Conservation (phyloP, 2,797 vertebrate genomes). For the Eptatretus atami region DNA sequence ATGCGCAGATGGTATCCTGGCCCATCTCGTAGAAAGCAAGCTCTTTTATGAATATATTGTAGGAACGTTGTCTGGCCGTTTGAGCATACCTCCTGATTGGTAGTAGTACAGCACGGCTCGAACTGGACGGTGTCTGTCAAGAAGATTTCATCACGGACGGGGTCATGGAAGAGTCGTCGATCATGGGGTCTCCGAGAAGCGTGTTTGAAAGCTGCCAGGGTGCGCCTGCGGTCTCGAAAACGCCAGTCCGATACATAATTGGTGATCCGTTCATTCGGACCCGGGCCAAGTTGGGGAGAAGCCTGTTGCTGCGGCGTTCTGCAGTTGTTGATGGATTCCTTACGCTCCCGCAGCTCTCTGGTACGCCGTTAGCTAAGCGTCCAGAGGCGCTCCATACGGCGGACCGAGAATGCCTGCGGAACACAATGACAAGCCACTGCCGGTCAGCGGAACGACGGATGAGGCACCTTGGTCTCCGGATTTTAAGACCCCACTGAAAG, state of each 20-base stretch:
- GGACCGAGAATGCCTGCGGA: too few relatives aligned
- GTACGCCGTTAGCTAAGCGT: too few relatives aligned
- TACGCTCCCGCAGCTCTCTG: too few relatives aligned
- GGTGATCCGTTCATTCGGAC: background rate
- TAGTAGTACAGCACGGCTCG: slow-evolving; percentile 79
- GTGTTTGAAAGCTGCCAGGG: background rate
- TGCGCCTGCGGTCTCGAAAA: slow-evolving; percentile 3
- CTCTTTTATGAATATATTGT: slow-evolving; percentile 72
- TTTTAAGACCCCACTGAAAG: too few relatives aligned
- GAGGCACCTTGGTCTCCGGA: too few relatives aligned
- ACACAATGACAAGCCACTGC: too few relatives aligned
- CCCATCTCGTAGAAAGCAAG: slow-evolving; percentile 84
- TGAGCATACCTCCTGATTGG: slow-evolving; percentile 32
- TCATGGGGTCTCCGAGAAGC: slow-evolving; percentile 1
- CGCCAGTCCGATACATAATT: background rate
- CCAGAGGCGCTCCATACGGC: too few relatives aligned
- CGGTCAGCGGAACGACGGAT: too few relatives aligned
- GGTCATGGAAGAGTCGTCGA: background rate
- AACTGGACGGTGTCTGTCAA: slow-evolving; percentile 58
- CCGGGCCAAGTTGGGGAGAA: too few relatives aligned
- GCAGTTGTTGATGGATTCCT: too few relatives aligned
- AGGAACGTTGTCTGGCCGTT: slow-evolving; percentile 60
- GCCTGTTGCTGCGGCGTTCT: too few relatives aligned
- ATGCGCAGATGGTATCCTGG: slow-evolving; percentile 66
- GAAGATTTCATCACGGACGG: slow-evolving; percentile 24